These are phyloP conservation scores for Cyprinodon tularosa DNA, from an alignment of 2,113 vertebrate genomes.

Conservation along the genomic window DNA sequence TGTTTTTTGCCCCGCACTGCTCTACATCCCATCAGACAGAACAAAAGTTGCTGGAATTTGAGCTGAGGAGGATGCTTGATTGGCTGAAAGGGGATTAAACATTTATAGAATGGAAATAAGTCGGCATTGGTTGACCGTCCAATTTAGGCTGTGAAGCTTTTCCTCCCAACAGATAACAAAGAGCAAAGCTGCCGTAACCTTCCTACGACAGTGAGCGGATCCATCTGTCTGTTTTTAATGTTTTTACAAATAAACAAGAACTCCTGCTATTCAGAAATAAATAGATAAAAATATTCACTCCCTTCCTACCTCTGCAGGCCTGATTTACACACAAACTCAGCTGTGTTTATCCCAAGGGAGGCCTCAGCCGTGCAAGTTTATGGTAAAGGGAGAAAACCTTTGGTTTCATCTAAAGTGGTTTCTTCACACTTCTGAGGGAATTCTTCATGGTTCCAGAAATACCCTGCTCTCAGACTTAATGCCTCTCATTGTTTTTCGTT, in stretches of 20 bases:
- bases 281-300: too few species aligned
- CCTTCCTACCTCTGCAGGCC: too few species aligned
- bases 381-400: too few species aligned
- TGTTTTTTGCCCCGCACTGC: constrained; percentile 48
- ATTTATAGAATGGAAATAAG: constrained; percentile 61
- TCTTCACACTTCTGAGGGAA: too few species aligned
- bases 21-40: constrained; percentile 33
- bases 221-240: not conserved
- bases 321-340: too few species aligned
- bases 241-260: not conserved
- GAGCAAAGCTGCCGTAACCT: not conserved
- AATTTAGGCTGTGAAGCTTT: constrained; percentile 43
- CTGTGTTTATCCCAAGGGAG: too few species aligned
- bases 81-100: constrained; percentile 55
- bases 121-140: constrained; percentile 53
- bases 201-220: not conserved
- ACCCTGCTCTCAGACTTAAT: not conserved
- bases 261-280: too few species aligned
- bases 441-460: not conserved
- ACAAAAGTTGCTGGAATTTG: constrained; percentile 67
- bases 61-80: constrained; percentile 60
- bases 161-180: constrained; percentile 15
- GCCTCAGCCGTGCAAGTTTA: too few species aligned
- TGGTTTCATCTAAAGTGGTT: too few species aligned
- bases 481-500: not conserved